phyloP scores from a whole-genome alignment of 2,113 vertebrate species.

The Vidua macroura region DNA sequence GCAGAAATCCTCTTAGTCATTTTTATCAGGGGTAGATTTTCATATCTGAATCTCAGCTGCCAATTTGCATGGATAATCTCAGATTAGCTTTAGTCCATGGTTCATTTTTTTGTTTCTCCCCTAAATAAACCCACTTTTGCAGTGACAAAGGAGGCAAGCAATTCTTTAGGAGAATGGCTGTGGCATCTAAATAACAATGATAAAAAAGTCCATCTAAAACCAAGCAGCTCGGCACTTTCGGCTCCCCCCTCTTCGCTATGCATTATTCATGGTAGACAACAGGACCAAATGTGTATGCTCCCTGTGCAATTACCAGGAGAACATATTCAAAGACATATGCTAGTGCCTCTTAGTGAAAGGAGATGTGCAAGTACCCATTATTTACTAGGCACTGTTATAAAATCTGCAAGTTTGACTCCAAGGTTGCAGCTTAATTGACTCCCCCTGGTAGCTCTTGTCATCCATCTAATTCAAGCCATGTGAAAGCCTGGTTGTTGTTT shows the following conservation, averaged over 20 bases:
- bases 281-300: conserved; percentile 52
- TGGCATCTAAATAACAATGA: conserved; percentile 55
- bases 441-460: conserved; percentile 52
- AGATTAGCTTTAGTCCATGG: background rate
- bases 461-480: conserved; percentile 46
- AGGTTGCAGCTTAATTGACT: conserved; percentile 59
- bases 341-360: conserved; percentile 65
- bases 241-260: conserved; percentile 1
- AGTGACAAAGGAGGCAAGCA: background rate
- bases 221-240: conserved; percentile 7
- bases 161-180: conserved; percentile 8
- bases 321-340: conserved; percentile 66
- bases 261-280: conserved; percentile 66
- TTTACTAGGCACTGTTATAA: conserved; percentile 65
- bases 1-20: conserved; percentile 41
- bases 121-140: background rate
- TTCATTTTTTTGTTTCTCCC: background rate
- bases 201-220: conserved; percentile 52
- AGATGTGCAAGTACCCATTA: conserved; percentile 61
- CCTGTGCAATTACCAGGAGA: conserved; percentile 59
- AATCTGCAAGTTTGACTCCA: conserved; percentile 68
- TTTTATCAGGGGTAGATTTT: conserved; percentile 23
- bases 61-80: conserved; percentile 42
- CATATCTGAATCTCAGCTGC: conserved; percentile 25
- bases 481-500: conserved; percentile 11